Evolutionary conservation across 1,140 invertebrate species (phyloP).

Genomic region (Apocrypta bakeri): DNA sequence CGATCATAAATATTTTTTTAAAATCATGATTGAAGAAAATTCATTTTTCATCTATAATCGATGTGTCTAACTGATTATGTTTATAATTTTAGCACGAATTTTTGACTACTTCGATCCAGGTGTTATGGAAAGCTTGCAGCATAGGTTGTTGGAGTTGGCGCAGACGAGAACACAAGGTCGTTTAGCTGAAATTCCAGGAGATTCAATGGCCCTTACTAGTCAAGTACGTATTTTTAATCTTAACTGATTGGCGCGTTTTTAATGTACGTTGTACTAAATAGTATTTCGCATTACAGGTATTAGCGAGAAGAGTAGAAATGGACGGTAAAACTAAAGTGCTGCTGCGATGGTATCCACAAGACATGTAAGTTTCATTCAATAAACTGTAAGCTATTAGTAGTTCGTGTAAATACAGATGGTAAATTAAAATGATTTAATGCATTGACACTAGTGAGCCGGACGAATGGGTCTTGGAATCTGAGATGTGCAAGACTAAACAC

Average conservation of each 20-base stretch:
- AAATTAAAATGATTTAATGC: not conserved
- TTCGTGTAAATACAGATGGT: not conserved
- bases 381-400: not conserved
- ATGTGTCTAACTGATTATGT: constrained; percentile 56
- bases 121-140: constrained; percentile 90
- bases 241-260: not conserved
- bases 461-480: constrained; percentile 78
- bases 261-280: not conserved
- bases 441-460: constrained; percentile 76
- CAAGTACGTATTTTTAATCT: constrained; percentile 73
- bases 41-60: not conserved
- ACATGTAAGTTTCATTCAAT: constrained; percentile 78
- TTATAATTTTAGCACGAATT: constrained; percentile 79
- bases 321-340: constrained; percentile 79
- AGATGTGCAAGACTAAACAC: constrained; percentile 74
- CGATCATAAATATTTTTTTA: not conserved
- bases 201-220: constrained; percentile 79
- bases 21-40: too few relatives aligned
- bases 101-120: constrained; percentile 92
- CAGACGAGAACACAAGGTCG: constrained; percentile 78
- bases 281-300: constrained; percentile 70
- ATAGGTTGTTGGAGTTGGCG: constrained; percentile 78
- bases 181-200: constrained; percentile 72
- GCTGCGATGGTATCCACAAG: constrained; percentile 80
- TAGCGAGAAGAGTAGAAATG: constrained; percentile 78